These are phyloP conservation scores for Danio tinwini DNA, from an alignment of 2,797 vertebrate genomes.

Conservation along the genomic window DNA sequence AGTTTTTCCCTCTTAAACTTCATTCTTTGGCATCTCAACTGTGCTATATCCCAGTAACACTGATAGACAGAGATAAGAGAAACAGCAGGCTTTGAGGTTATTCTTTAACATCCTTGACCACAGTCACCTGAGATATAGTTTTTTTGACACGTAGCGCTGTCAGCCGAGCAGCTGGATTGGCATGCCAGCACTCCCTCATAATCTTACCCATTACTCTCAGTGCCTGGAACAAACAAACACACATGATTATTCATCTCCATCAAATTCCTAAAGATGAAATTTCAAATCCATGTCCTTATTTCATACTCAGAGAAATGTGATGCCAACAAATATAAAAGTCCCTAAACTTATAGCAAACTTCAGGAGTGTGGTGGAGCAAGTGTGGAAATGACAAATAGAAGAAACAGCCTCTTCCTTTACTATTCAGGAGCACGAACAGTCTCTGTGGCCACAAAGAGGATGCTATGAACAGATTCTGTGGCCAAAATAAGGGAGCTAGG, in stretches of 20 bases:
- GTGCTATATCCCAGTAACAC: conserved; percentile 38
- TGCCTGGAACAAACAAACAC: conserved; percentile 75
- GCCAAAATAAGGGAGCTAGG: too few relatives aligned
- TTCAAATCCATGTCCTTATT: background rate
- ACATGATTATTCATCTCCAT: background rate
- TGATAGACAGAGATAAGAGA: background rate
- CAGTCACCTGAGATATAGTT: conserved; percentile 88
- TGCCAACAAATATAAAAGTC: too few relatives aligned
- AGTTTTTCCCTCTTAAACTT: conserved; percentile 47
- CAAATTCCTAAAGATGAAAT: background rate
- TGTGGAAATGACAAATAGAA: too few relatives aligned
- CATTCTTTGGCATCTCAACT: conserved; percentile 70
- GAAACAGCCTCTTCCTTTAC: too few relatives aligned
- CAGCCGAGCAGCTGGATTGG: conserved; percentile 88
- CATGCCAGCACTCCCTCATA: conserved; percentile 96
- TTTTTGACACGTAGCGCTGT: conserved; percentile 97
- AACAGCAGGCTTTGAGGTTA: conserved; percentile 63
- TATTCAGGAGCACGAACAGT: too few relatives aligned
- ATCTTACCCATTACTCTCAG: conserved; percentile 92
- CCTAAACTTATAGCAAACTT: too few relatives aligned
- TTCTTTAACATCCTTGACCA: conserved; percentile 83
- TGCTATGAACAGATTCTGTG: too few relatives aligned
- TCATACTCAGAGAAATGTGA: background rate
- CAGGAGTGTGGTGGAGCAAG: too few relatives aligned
- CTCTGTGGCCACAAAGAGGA: too few relatives aligned